Base-by-base conservation (phyloP, 2,888 invertebrate genomes). In the Bursaphelenchus okinawaensis region DNA sequence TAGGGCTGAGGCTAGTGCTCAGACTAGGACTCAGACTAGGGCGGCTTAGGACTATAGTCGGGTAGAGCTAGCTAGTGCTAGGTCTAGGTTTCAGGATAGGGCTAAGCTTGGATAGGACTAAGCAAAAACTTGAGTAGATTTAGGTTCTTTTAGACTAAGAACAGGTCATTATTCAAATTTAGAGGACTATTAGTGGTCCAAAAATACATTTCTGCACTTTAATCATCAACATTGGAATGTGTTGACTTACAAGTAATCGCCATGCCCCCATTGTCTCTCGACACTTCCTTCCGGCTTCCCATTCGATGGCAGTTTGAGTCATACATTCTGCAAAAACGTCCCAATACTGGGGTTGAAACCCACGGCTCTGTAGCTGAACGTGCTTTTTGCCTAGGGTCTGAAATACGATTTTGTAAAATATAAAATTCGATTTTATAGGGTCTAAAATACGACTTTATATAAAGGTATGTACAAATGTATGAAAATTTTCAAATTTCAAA, bases 331-430 rank as follows among this genome's bases (percentile, higher is more conserved):
- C 75, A 58, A 81, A 81, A 3, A 84, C 74, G 80, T 84, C 83
- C 84, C 84, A 69, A 82, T 84, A 77, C 75, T 80, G 73, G 62
- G 83, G 62, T 75, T 83, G 68, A 75, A 83, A 78, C 7, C 78
- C 77, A 52, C 76, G 65, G 19, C 75, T 75, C 50, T 76, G 73
- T 66, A 78, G 71, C 50, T 70, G 70, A 7, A 75, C 76, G 58
- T 82, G 82, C 28, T 73, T 75, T 76, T 71, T 69, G 31, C 81
- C 81, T 1, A 79, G 71, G 9, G 72, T 68, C 75, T 76, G 52
- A 59, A 72, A 61, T 26, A 0, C 7, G 22, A 20, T 4, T 6
- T 22, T 60, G 9, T 1, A 58, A 22, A 26, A 7, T 7, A 29
- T 29, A n/a, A 22, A 23, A 55, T 60, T 59, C 4, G 23, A 28